A percentile compares a stretch with the other conserved stretches of the same genome.
These are phyloP conservation scores for Azemiops feae DNA, from an alignment of 2,113 vertebrate genomes.

Conservation along the genomic window DNA sequence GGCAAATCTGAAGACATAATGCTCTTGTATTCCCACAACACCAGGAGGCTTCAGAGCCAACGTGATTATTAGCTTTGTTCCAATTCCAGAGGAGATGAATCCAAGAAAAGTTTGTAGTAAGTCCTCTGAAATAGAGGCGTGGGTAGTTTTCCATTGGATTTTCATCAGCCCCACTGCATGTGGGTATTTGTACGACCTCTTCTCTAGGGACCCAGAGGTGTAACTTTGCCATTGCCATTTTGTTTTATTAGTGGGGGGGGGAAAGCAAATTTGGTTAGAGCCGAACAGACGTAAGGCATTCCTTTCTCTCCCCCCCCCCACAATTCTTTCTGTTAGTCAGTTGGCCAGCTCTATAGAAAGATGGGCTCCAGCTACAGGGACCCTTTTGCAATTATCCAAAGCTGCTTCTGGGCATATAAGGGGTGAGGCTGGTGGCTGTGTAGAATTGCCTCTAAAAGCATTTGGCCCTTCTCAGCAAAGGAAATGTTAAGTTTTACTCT, in stretches of 20 bases:
- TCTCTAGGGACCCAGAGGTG: background rate
- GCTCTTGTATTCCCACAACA: background rate
- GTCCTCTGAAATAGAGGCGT: background rate
- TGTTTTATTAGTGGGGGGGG: background rate
- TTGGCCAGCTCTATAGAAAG: background rate
- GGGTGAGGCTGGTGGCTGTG: background rate
- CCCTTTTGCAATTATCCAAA: background rate
- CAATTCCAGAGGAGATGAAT: background rate
- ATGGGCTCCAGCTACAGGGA: background rate
- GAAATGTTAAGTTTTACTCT: background rate
- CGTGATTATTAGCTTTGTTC: background rate
- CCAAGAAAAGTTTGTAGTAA: background rate
- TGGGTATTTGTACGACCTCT: background rate
- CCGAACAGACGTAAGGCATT: background rate
- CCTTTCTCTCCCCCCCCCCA: accelerated
- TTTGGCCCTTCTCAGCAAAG: background rate
- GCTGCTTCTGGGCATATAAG: background rate
- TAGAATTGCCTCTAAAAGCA: background rate
- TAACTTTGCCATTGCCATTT: background rate
- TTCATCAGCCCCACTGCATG: background rate
- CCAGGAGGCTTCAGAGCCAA: background rate
- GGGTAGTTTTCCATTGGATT: background rate
- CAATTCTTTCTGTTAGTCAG: background rate
- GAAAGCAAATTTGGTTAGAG: background rate
- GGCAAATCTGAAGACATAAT: background rate